Conservation (phyloP, 1,140 invertebrate species). For the Zaprionus gabonicus region DNA sequence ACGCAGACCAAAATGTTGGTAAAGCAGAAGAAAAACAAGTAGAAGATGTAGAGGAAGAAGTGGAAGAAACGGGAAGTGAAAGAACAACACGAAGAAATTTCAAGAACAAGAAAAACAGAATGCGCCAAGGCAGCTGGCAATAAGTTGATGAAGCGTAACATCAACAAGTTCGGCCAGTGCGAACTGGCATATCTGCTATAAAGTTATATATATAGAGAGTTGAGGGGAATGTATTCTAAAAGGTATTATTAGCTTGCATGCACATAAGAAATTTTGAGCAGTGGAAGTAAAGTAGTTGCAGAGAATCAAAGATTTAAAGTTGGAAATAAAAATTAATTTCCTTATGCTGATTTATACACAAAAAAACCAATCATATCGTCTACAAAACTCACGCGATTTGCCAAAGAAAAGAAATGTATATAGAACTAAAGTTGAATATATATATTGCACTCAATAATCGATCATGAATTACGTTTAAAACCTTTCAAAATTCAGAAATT, state of each 20-base stretch:
- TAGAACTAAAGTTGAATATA: no score
- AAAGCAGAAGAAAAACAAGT: conserved; percentile 1
- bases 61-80: not conserved
- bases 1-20: conserved; percentile 20
- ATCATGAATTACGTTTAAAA: not conserved
- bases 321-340: not conserved
- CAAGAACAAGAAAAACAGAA: conserved; percentile 33
- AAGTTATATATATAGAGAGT: not conserved
- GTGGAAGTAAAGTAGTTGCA: not conserved
- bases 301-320: not conserved
- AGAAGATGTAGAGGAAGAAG: not conserved
- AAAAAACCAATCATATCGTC: no score
- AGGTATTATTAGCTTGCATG: not conserved
- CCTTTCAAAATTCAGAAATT: not conserved
- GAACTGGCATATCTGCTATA: not conserved
- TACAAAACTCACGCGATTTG: not conserved
- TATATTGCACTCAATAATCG: not conserved
- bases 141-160: conserved; percentile 31
- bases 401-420: not conserved
- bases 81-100: conserved; percentile 13
- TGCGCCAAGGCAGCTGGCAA: conserved; percentile 44
- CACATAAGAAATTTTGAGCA: not conserved
- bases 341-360: not conserved
- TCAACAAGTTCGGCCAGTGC: conserved; percentile 9
- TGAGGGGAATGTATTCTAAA: not conserved